Conservation (phyloP, 1,140 invertebrate genomes). For the Orchesella cincta region DNA sequence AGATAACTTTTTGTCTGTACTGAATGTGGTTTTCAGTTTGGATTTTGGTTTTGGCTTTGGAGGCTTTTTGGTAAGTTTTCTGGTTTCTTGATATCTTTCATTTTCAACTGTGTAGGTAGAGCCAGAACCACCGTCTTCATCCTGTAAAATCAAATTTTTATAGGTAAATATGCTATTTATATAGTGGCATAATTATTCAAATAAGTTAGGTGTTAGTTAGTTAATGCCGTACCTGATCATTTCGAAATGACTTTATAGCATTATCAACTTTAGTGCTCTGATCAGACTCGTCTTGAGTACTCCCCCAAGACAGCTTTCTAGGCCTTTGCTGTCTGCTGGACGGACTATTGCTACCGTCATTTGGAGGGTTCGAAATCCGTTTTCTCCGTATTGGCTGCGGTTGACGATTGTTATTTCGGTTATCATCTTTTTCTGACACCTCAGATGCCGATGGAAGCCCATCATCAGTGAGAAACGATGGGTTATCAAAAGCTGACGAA, state of each 20-base stretch:
- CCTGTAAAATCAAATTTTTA: no score
- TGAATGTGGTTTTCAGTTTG: no score
- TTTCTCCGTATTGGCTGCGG: background rate
- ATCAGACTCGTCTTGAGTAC: background rate
- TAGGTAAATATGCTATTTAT: no score
- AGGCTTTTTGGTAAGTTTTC: background rate
- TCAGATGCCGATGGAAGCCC: background rate
- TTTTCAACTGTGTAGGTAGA: conserved; percentile 5
- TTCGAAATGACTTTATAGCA: background rate
- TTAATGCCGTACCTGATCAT: background rate
- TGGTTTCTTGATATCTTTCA: background rate
- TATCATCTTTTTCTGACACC: background rate
- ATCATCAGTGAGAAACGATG: background rate
- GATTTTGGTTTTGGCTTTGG: background rate
- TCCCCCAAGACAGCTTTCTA: background rate
- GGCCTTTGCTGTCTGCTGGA: background rate
- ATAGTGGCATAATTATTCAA: background rate
- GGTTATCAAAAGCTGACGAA: background rate
- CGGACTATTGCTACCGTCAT: no score
- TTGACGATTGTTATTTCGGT: background rate
- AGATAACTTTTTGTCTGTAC: background rate
- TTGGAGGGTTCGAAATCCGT: background rate
- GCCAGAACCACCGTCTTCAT: background rate
- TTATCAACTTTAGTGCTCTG: background rate
- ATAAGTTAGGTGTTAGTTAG: background rate